Evolutionary conservation across 2,113 vertebrate species (phyloP).

Genomic region (Siphamia tubifer): DNA sequence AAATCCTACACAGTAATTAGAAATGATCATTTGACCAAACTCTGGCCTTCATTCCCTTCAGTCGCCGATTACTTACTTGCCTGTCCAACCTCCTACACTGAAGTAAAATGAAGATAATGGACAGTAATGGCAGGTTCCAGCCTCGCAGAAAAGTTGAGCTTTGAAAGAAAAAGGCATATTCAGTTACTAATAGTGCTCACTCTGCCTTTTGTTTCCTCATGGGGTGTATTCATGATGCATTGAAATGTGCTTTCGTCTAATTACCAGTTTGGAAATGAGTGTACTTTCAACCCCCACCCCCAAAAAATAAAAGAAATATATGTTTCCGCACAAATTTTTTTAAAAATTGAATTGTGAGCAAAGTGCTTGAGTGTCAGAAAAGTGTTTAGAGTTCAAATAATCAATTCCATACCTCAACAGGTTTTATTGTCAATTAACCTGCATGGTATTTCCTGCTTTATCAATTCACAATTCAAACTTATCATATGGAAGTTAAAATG

Average conservation of each 20-base stretch:
- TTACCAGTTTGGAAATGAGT: slow-evolving; percentile 18
- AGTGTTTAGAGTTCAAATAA: too few species aligned
- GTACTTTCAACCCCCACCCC: too few species aligned
- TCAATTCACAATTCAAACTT: too few species aligned
- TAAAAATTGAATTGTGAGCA: too few species aligned
- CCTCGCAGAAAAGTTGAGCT: not conserved
- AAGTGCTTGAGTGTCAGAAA: too few species aligned
- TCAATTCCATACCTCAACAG: too few species aligned
- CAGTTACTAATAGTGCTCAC: not conserved
- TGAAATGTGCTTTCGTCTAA: not conserved
- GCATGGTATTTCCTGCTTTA: too few species aligned
- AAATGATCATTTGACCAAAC: not conserved
- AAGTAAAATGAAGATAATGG: slow-evolving; percentile 7
- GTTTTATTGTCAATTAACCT: too few species aligned
- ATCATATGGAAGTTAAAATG: too few species aligned
- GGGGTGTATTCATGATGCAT: not conserved
- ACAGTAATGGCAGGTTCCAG: slow-evolving; percentile 28
- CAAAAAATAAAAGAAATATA: too few species aligned
- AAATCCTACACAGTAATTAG: not conserved
- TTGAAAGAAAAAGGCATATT: not conserved
- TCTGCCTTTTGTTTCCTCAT: slow-evolving; percentile 3
- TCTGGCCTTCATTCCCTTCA: not conserved
- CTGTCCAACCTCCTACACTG: not conserved
- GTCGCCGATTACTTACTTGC: not conserved
- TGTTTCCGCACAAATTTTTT: too few species aligned